Evolutionary conservation across 2,888 invertebrate genomes (phyloP).

Genomic region (Macaria notata): DNA sequence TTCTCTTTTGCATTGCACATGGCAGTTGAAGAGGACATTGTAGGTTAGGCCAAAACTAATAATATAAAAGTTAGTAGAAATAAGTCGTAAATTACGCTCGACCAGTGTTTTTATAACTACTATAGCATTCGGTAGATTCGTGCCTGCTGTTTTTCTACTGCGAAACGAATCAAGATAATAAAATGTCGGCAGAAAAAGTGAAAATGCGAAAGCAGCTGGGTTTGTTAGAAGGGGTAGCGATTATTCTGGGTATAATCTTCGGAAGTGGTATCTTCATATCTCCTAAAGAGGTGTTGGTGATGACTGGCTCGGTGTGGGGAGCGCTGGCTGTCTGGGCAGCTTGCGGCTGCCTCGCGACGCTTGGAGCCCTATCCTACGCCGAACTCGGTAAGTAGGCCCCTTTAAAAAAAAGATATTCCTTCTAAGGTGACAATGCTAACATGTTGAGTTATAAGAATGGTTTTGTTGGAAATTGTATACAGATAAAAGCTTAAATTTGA

Average conservation of each 20-base stretch:
- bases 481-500: too few relatives aligned
- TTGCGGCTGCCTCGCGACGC: conserved; percentile 94
- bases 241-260: conserved; percentile 96
- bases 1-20: too few relatives aligned
- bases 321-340: conserved; percentile 93
- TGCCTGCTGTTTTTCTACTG: too few relatives aligned
- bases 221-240: conserved; percentile 94
- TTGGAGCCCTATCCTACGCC: conserved; percentile 98
- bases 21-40: too few relatives aligned
- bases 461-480: too few relatives aligned
- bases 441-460: too few relatives aligned
- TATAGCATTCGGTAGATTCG: too few relatives aligned
- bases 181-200: conserved; percentile 81
- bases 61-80: too few relatives aligned
- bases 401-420: not conserved
- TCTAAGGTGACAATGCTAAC: too few relatives aligned
- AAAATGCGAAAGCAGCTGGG: conserved; percentile 95
- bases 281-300: conserved; percentile 95
- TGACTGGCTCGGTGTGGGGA: conserved; percentile 94
- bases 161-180: not conserved
- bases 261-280: conserved; percentile 98
- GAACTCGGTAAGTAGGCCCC: conserved; percentile 87
- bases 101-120: too few relatives aligned
- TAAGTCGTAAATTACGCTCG: too few relatives aligned
- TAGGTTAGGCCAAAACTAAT: too few relatives aligned